phyloP scores from a whole-genome alignment of 2,113 vertebrate genomes.

The Trichechus manatus region DNA sequence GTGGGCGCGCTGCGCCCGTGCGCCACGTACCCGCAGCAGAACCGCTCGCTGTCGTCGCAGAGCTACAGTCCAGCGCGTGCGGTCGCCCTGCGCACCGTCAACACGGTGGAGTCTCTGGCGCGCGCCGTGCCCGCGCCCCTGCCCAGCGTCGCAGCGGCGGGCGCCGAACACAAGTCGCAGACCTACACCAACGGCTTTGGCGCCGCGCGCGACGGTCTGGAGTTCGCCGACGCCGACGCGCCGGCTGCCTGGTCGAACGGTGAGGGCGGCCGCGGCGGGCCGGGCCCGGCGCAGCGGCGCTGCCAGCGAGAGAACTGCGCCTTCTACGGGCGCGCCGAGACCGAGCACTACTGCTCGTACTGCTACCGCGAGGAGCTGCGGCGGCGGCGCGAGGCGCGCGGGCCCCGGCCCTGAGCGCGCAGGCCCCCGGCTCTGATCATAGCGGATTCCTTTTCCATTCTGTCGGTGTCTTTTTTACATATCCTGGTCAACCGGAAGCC shows the following conservation, averaged over 20 bases:
- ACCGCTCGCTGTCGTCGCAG: conserved; percentile 97
- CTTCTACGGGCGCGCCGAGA: conserved; percentile 97
- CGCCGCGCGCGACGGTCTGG: conserved; percentile 93
- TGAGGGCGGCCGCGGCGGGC: conserved; percentile 92
- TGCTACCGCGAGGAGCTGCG: conserved; percentile 98
- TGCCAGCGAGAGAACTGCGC: conserved; percentile 98
- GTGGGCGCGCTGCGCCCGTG: conserved; percentile 96
- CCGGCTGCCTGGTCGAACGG: conserved; percentile 92
- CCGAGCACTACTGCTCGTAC: conserved; percentile 98
- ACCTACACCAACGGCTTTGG: conserved; percentile 96
- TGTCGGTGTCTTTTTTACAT: conserved; percentile 88
- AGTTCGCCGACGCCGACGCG: conserved; percentile 95
- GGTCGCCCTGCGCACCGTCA: conserved; percentile 92
- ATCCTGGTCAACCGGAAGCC: conserved; percentile 87
- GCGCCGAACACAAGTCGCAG: conserved; percentile 95
- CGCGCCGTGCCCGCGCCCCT: conserved; percentile 88
- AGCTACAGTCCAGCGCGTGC: conserved; percentile 96
- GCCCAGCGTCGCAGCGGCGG: neutral
- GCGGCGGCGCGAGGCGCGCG: conserved; percentile 94
- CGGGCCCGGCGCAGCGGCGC: conserved; percentile 94
- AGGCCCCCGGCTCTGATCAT: neutral
- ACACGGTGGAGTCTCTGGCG: conserved; percentile 92
- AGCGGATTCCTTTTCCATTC: conserved; percentile 82
- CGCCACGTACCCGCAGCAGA: conserved; percentile 98
- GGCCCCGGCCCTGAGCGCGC: conserved; percentile 89